These are phyloP conservation scores for Antitype chi DNA, from an alignment of 2,888 invertebrate genomes.

Conservation along the genomic window DNA sequence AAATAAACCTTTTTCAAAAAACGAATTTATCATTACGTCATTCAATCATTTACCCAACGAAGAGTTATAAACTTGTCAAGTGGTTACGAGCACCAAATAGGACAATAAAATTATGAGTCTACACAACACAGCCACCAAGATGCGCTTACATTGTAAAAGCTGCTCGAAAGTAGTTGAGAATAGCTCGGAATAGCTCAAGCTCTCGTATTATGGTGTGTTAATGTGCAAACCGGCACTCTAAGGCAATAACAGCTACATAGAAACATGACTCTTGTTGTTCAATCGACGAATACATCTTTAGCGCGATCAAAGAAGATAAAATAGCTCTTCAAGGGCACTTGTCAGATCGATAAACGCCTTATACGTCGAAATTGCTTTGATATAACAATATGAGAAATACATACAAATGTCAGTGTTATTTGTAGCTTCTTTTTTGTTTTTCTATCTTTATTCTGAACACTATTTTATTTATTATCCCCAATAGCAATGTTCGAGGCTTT, in stretches of 20 bases:
- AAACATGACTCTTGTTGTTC: constrained; percentile 37
- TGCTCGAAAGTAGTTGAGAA: constrained; percentile 32
- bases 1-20: background rate
- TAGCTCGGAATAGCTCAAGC: constrained; percentile 37
- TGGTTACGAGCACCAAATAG: background rate
- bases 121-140: constrained; percentile 7
- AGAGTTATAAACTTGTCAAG: constrained; percentile 5
- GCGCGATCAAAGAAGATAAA: constrained; percentile 37
- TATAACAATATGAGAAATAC: constrained; percentile 37
- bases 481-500: background rate
- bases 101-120: background rate
- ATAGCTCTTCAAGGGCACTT: constrained; percentile 32
- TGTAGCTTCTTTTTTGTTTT: constrained; percentile 15
- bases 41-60: background rate
- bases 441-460: background rate
- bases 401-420: constrained; percentile 31
- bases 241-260: constrained; percentile 35
- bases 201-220: constrained; percentile 48
- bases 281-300: constrained; percentile 47
- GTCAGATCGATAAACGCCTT: constrained; percentile 46
- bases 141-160: constrained; percentile 43
- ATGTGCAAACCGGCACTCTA: constrained; percentile 41
- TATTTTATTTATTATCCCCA: background rate
- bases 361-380: constrained; percentile 43
- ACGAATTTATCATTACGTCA: background rate